These are phyloP conservation scores for Antennarius maculatus DNA, from an alignment of 2,797 vertebrate genomes.

Conservation along the genomic window DNA sequence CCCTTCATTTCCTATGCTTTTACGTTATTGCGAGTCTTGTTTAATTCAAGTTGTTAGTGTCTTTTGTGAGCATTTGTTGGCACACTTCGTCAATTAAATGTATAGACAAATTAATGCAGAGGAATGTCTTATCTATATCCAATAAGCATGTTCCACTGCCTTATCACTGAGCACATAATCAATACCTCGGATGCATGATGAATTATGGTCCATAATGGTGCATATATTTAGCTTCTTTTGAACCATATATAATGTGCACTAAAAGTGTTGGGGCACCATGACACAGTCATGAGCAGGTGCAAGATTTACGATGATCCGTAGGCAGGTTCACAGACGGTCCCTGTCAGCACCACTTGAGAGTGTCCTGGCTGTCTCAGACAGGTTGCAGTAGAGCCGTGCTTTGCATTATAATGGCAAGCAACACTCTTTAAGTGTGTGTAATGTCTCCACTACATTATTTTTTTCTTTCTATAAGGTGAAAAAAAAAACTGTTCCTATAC, in stretches of 20 bases:
- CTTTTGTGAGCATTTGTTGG: conserved; percentile 37
- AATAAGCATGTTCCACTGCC: conserved; percentile 68
- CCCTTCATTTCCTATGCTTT: conserved; percentile 31
- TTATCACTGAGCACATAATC: conserved; percentile 67
- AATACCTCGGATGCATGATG: conserved; percentile 71
- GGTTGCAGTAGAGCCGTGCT: conserved; percentile 66
- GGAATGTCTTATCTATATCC: conserved; percentile 70
- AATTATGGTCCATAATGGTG: conserved; percentile 67
- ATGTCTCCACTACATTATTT: conserved; percentile 22
- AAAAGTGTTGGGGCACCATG: conserved; percentile 43
- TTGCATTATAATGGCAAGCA: conserved; percentile 77
- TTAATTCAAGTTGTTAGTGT: conserved; percentile 48
- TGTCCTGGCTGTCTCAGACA: conserved; percentile 72
- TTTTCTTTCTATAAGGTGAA: conserved; percentile 35
- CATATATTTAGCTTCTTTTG: conserved; percentile 65
- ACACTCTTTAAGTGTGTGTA: conserved; percentile 40
- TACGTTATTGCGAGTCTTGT: conserved; percentile 21
- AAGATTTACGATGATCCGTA: conserved; percentile 67
- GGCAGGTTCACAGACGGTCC: conserved; percentile 70
- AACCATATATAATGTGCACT: conserved; percentile 62
- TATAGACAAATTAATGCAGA: conserved; percentile 56
- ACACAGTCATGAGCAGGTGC: conserved; percentile 66
- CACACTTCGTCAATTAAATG: conserved; percentile 53
- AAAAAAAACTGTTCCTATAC: conserved; percentile 36
- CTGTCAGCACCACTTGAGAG: conserved; percentile 69